phyloP scores from a whole-genome alignment of 2,113 vertebrate genomes.

The Eretmochelys imbricata region DNA sequence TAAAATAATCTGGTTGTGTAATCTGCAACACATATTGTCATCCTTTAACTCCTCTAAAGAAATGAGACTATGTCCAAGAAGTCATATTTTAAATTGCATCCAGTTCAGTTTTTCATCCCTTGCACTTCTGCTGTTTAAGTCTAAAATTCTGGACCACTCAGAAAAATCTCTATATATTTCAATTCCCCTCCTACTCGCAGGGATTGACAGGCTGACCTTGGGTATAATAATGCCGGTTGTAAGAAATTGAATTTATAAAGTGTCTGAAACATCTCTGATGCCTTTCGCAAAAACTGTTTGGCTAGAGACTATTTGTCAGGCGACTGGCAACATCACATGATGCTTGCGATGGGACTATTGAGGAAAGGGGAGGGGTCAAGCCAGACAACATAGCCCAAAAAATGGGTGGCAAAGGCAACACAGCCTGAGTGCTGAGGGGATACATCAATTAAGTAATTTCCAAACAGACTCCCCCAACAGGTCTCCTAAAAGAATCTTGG shows the following conservation, averaged over 20 bases:
- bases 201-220: neutral
- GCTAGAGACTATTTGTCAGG: neutral
- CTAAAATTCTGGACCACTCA: neutral
- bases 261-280: neutral
- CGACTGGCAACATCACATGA: neutral
- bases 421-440: neutral
- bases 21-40: neutral
- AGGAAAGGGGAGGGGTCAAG: neutral
- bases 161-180: neutral
- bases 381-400: neutral
- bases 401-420: neutral
- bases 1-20: conserved; percentile 1
- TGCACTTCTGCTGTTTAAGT: conserved; percentile 22
- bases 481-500: conserved; percentile 41
- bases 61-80: neutral
- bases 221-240: neutral
- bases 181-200: neutral
- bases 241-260: neutral
- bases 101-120: neutral
- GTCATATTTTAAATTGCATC: neutral
- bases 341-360: neutral
- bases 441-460: neutral
- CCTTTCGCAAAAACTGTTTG: neutral
- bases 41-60: conserved; percentile 2
- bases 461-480: neutral